A percentile compares a stretch with the other conserved stretches of the same genome.
Conservation (phyloP, 2,888 invertebrate species). For the Acrobasis suavella region DNA sequence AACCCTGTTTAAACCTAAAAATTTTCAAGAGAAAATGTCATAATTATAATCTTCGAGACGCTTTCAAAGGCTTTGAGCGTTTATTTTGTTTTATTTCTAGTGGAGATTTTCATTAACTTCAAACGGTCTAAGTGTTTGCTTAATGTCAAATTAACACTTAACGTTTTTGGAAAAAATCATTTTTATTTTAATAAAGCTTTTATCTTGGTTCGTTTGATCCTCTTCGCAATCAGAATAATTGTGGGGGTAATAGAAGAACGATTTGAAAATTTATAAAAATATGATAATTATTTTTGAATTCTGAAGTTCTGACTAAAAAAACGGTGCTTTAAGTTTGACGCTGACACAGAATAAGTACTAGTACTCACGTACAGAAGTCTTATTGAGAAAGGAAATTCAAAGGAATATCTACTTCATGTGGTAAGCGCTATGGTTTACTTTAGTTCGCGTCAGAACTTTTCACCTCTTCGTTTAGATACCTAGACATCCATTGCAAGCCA, state of each 20-base stretch:
- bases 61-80: neutral
- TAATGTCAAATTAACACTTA: neutral
- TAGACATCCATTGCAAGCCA: no score
- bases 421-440: no score
- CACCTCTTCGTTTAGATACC: no score
- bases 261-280: no score
- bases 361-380: no score
- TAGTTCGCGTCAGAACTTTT: no score
- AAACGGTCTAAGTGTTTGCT: slow-evolving; percentile 1
- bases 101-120: neutral
- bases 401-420: no score
- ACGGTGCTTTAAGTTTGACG: no score
- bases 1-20: neutral
- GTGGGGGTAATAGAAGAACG: neutral
- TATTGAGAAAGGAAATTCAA: no score
- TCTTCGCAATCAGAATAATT: neutral
- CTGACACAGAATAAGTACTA: no score
- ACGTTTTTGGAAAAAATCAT: neutral
- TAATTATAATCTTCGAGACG: neutral
- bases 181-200: neutral
- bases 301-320: no score
- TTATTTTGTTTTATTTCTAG: neutral
- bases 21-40: neutral
- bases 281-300: no score
- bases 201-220: neutral